These are phyloP conservation scores for Cinclus cinclus DNA, from an alignment of 2,113 vertebrate species.

Conservation along the genomic window DNA sequence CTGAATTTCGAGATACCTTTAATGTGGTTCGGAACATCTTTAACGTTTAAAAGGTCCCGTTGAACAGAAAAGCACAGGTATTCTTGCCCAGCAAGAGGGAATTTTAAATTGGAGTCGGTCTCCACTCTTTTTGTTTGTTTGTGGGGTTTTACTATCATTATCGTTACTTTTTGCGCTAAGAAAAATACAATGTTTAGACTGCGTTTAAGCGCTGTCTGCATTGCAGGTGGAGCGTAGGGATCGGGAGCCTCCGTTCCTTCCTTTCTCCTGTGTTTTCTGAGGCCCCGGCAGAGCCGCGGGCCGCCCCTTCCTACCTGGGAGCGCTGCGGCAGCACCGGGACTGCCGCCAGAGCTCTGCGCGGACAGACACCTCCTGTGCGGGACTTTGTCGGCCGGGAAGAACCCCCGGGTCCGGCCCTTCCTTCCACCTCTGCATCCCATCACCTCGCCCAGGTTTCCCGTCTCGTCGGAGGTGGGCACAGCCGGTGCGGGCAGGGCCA, in stretches of 20 bases:
- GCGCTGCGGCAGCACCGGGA: background rate
- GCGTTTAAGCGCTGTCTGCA: background rate
- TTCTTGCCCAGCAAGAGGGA: background rate
- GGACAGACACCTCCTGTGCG: background rate
- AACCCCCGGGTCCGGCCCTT: background rate
- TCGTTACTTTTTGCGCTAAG: background rate
- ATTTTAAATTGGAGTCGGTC: background rate
- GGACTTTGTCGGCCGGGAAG: background rate
- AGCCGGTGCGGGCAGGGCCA: background rate
- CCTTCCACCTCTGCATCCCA: background rate
- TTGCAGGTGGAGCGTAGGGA: background rate
- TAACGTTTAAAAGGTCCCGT: background rate
- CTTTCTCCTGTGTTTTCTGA: background rate
- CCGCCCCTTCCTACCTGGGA: background rate
- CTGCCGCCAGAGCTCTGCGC: background rate
- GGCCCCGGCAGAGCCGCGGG: background rate
- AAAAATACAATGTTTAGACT: rapidly evolving
- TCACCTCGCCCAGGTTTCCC: background rate
- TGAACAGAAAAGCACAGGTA: background rate
- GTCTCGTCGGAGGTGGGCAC: background rate
- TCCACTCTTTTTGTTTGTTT: background rate
- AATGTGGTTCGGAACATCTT: background rate
- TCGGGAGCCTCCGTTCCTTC: rapidly evolving
- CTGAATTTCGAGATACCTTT: background rate
- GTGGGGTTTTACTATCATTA: background rate